Evolutionary conservation across 2,888 invertebrate genomes (phyloP), one percentile per base, ranked within the genome.

Genomic region (Tromatobia lineatoria): DNA sequence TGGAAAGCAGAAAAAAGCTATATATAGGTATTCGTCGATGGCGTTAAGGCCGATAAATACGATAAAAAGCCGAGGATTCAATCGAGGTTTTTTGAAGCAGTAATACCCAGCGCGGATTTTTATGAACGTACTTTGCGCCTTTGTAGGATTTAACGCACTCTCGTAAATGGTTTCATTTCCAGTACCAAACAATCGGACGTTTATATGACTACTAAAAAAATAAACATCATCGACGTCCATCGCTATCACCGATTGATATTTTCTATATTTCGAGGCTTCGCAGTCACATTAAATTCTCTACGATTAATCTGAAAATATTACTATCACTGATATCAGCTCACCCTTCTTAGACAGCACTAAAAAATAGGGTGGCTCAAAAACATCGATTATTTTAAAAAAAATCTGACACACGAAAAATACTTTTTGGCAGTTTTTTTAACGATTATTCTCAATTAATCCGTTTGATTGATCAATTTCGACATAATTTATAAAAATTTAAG

Each of bases 11-110:
- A 74, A 71, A 45, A 57, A 67, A 67, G 50, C 50, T 57, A 29
- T 57, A 57, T 57, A 29, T 57, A 59, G 29, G 8, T 8, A 59
- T 13, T 69, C 45, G 13, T 18, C 45, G 25, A 78, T 74, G 38
- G 38, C 25, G 59, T 29, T 52, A 59, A 50, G 47, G 59, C 11
- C 29, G 18, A 29, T 42, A 50, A 38, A 57, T 29, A 23, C 34
- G 13, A 76, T 23, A 67, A 45, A 80, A 64, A 74, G 45, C 52
- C 54, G n/a, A 74, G n/a, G 74, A 45, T 74, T 70, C 42, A 74
- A 61, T 78, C 29, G 74, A 38, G 13, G 34, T 69, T 70, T 45
- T 78, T 78, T 52, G 20, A 54, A 25, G n/a, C 34, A 15, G 25
- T 50, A 38, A 64, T 52, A 0, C 11, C n/a, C 3, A 18, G 25